Evolutionary conservation across 2,888 invertebrate species (phyloP), one percentile per base, ranked within the genome.

Genomic region (Teleiodes luculella): DNA sequence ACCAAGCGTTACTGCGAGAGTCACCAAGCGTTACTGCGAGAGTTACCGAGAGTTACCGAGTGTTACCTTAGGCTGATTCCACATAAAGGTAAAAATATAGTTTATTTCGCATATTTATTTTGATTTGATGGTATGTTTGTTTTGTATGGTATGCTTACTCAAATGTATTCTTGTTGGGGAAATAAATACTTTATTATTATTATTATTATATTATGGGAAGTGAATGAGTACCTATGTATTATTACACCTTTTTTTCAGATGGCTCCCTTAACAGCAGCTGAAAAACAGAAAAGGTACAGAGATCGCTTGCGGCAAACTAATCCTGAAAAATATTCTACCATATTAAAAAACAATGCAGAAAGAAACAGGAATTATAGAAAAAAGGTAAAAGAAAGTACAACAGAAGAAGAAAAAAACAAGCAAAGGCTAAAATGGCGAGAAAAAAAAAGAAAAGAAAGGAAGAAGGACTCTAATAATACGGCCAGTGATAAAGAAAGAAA

Each of bases 251-350:
- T 46, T 46, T 46, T 46, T 28, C 46, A 46, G 46, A 46, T 46
- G 46, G 46, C 46, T 46, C 46, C 30, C 30, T 46, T 46, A 46
- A 46, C 30, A 46, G 46, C 30, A 6, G 46, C 46, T 46, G 46
- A 46, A 46, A 46, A 46, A 13, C 46, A 46, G 30, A 46, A 46
- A 46, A 46, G 30, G 30, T 46, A 46, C 30, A 46, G 46, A 30
- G 46, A 46, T 30, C 46, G 46, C 8, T 4, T 46, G 30, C 28
- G 30, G 46, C 46, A 46, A 46, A 46, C 46, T 46, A 46, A 46
- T 30, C 46, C 46, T 28, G 46, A 46, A 46, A 46, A 46, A 46
- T 46, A 46, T 30, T 28, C 46, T 8, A 30, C 2, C 28, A n/a
- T 46, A 28, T 8, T 46, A 30, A 46, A 46, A 46, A 46, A 28